Base-by-base conservation (phyloP, 2,888 invertebrate species). In the Hypomecis atomaria region DNA sequence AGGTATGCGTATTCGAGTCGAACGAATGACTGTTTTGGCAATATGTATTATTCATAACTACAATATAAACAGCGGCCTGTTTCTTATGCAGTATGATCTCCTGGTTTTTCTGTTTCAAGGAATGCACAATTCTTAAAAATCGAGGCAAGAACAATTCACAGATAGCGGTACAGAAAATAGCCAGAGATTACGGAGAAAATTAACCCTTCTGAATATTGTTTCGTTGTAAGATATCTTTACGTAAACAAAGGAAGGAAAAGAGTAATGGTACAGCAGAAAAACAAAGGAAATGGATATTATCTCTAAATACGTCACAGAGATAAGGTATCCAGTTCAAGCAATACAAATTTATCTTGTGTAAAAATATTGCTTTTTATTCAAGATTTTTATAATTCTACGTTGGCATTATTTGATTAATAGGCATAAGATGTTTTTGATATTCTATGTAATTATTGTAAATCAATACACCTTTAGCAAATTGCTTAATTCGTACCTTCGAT, bases 21-120 rank as follows among this genome's bases (percentile, higher is more conserved):
- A 69, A 61, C 64, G 66, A 66, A 71, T 68, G 77, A 62, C 71
- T 72, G 75, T 88, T 89, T 90, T 83, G 89, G 88, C 82, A 76
- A 85, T 78, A 89, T 90, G 86, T 89, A 82, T 90, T 82, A 89
- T 89, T 89, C 88, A 89, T 89, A 71, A 70, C 73, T 76, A 74
- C 79, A 78, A 84, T 84, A 84, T 79, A 80, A 81, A 81, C 84
- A 84, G 76, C 78, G 70, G 66, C 67, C 67, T 68, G 67, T 58
- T 71, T 70, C 67, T 71, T 71, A 67, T 64, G 58, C 64, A 47
- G 61, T 65, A 57, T 50, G 38, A 62, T 64, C 65, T 59, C 68
- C 67, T 70, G 56, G 58, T 66, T 70, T 70, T 69, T 70, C 62
- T 59, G 11, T 4, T 49, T 44, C n/a, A 50, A 33, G 34, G 44